Base-by-base conservation (phyloP, 2,113 vertebrate genomes). In the Boulengerochromis microlepis region DNA sequence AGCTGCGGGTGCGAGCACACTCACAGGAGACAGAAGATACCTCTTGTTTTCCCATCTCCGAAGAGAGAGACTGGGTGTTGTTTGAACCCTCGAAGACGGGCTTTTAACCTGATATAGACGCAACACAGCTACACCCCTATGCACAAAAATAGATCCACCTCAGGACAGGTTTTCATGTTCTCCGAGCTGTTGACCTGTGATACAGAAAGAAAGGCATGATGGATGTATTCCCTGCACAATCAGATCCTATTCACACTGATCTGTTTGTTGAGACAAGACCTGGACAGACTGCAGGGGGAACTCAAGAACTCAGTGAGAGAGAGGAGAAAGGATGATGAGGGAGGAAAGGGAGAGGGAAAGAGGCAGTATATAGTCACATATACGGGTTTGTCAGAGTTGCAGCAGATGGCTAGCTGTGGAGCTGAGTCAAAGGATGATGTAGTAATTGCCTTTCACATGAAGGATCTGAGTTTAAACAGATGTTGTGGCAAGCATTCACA, bases 161-260 rank as follows among this genome's bases (percentile, higher is more conserved):
- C 53, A 78, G 85, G 59, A 88, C 35, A 87, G 78, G 85, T 74
- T 92, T 90, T 87, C 53, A 84, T 89, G 89, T 90, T 88, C 82
- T 83, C 52, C 1, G 19, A 57, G 80, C 85, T 66, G 53, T 59
- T 92, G 87, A 92, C 87, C 91, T 94, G 86, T 91, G 87, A 88
- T 42, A 52, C 85, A 61, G 78, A 86, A 89, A 82, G 56, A 35
- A 29, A 31, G 31, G 53, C 74, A 78, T 91, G 92, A 90, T 90
- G 81, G 90, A 91, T 87, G 61, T 84, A 31, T 89, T 92, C 81
- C 66, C 84, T 57, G 66, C 47, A 61, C 85, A 82, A 81, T 92
- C 89, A 80, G 47, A 83, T 89, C 69, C 3, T 74, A n/a, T 92
- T 90, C 59, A 12, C n/a, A 9, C 84, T 78, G 50, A 84, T 84